Percentiles rank a stretch among this genome's conserved stretches.
Evolutionary conservation across 2,113 vertebrate genomes (phyloP).

Genomic region (Columba livia): DNA sequence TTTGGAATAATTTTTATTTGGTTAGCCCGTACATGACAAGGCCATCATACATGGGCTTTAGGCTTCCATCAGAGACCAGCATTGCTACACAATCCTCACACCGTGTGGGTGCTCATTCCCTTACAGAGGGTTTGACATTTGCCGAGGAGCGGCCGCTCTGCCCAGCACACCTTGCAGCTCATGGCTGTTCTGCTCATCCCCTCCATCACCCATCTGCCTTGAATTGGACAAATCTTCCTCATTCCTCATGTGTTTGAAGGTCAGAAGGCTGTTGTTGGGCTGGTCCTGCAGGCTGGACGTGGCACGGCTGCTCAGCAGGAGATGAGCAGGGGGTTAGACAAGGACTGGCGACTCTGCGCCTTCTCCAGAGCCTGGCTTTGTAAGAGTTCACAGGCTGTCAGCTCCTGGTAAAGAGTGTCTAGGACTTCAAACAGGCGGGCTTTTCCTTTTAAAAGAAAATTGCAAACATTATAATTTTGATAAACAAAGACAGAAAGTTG

Average conservation of each 20-base stretch:
- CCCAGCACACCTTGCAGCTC: background rate
- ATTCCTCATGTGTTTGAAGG: background rate
- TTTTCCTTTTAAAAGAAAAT: conserved; percentile 73
- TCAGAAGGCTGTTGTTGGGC: accelerated
- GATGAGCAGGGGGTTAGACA: conserved; percentile 64
- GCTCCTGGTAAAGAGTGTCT: conserved; percentile 84
- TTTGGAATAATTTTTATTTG: background rate
- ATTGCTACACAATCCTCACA: background rate
- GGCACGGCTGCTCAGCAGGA: conserved; percentile 65
- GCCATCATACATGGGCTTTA: background rate
- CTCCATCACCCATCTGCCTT: background rate
- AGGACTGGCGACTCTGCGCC: conserved; percentile 63
- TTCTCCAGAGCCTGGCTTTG: conserved; percentile 66
- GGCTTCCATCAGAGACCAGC: background rate
- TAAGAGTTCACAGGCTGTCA: conserved; percentile 85
- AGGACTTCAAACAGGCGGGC: conserved; percentile 82
- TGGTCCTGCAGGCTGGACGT: background rate
- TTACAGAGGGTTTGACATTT: background rate
- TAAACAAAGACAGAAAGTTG: background rate
- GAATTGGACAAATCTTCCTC: background rate
- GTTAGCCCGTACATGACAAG: background rate
- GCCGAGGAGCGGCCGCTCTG: background rate
- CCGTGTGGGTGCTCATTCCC: accelerated
- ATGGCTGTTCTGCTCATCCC: background rate
- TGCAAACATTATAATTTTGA: background rate